Evolutionary conservation across 2,113 vertebrate species (phyloP), one percentile per base, ranked within the genome.

Genomic region (Corydoras maculifer): DNA sequence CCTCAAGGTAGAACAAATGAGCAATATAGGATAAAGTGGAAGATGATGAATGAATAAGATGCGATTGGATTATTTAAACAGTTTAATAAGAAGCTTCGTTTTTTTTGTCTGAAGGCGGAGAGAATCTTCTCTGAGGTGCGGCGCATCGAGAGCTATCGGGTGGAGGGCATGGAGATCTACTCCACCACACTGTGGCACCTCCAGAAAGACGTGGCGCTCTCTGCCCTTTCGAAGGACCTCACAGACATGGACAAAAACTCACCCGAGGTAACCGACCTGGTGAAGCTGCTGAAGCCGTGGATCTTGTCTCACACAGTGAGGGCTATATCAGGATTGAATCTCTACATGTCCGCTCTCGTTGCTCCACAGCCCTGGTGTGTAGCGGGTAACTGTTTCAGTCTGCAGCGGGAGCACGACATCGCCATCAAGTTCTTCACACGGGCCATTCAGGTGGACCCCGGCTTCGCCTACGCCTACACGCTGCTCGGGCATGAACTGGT

Each of bases 391-490:
- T 99, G 97, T 78, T 99, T 98, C 89, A 98, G 97, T 84, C 89
- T 99, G 75, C 97, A 99, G 74, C 87, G 96, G 48, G 97, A 98
- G 78, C 97, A 99, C 9, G 97, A 99, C 85, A 96, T 98, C 32
- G 97, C 96, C 66, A 98, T 99, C 79, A 99, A 99, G 86, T 98
- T 99, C 87, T 99, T 99, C 88, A 95, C 98, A 86, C 89, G 97
- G 79, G 96, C 97, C 79, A 98, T 99, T 80, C 97, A 99, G 86
- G 97, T 99, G 82, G 96, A 99, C 84, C 95, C 96, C 0, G 91
- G 93, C 81, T 98, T 98, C 71, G 95, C 95, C 3, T 98, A 99
- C 6, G 97, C 97, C 29, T 98, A 97, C 86, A 99, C 96, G 14
- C 89, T 99, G 32, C 64, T 99, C 85, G 97, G 96, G 8, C 97